Percentiles rank a stretch among this genome's conserved stretches.
Conservation (phyloP, 2,797 vertebrate genomes). For the Merluccius polli region DNA sequence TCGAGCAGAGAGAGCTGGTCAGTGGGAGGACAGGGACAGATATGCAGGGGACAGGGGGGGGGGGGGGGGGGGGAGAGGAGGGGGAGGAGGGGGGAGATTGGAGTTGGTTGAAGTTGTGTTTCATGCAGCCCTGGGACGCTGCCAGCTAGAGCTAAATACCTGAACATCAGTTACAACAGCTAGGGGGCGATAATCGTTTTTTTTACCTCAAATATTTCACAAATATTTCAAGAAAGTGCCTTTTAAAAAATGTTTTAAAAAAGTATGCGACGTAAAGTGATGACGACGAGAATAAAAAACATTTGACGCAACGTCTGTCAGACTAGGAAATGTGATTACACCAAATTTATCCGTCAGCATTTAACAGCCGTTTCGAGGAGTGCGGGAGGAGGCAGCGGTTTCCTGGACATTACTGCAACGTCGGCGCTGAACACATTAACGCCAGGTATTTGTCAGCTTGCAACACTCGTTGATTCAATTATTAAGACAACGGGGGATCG, state of each 20-base stretch:
- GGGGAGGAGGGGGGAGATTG: slow-evolving; percentile 1
- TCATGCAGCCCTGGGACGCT: not conserved
- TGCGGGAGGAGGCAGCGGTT: not conserved
- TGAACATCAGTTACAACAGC: not conserved
- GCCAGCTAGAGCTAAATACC: not conserved
- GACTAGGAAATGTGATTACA: not conserved
- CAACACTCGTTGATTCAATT: not conserved
- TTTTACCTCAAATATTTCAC: too few relatives aligned
- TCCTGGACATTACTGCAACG: not conserved
- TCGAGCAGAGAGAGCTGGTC: slow-evolving; percentile 11
- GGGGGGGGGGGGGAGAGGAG: slow-evolving; percentile 11
- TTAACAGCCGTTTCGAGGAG: not conserved
- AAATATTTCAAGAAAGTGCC: too few relatives aligned
- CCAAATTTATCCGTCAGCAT: not conserved
- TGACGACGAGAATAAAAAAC: too few relatives aligned
- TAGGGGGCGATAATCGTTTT: too few relatives aligned
- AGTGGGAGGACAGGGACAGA: slow-evolving; percentile 8
- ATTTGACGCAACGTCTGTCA: too few relatives aligned
- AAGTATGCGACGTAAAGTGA: too few relatives aligned
- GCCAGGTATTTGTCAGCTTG: too few relatives aligned
- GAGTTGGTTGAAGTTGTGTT: not conserved
- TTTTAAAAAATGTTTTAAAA: too few relatives aligned
- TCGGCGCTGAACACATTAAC: not conserved
- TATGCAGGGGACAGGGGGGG: slow-evolving; percentile 8
- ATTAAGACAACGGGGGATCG: not conserved